Base-by-base conservation (phyloP, 1,140 invertebrate species). In the Panagrolaimus sp. region DNA sequence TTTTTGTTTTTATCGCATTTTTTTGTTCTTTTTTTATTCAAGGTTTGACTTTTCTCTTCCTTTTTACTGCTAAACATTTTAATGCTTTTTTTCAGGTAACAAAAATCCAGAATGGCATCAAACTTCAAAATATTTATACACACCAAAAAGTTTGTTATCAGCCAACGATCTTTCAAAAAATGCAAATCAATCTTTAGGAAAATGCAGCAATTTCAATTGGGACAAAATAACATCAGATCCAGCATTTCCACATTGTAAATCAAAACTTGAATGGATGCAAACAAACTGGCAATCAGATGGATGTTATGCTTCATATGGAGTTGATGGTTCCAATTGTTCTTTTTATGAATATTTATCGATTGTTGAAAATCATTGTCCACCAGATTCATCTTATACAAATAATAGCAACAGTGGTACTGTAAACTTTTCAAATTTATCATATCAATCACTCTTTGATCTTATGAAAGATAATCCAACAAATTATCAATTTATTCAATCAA, bases 291-390 rank as follows among this genome's bases (percentile, higher is more conserved):
- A 83, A 57, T 82, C 83, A 8, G 82, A 85, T 67, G 66, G 71
- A 1, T 85, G 85, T 71, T 85, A 85, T 67, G 73, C 71, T 9
- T 70, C 80, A 0, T 81, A 82, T 63, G 83, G 83, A 7, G 84
- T 85, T 9, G 83, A 85, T 71, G 84, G 84, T 9, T 77, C 82
- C 8, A 74, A 81, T 14, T 85, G 84, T 67, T 84, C 84, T 7
- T 82, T 84, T 70, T 76, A 84, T 7, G 79, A 82, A 76, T 85
- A 84, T 65, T 72, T 85, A 1, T 84, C 84, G 76, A 81, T 84
- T 76, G 83, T 84, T 65, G 73, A 80, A 66, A 46, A 66, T 8
- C 68, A 74, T 57, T 77, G 75, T 70, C 75, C 74, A 14, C 16
- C 42, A 69, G 7, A 38, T 38, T 38, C 7, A 38, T 38, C 31